Conservation (phyloP, 2,888 invertebrate genomes). For the Aleiodes alternator region DNA sequence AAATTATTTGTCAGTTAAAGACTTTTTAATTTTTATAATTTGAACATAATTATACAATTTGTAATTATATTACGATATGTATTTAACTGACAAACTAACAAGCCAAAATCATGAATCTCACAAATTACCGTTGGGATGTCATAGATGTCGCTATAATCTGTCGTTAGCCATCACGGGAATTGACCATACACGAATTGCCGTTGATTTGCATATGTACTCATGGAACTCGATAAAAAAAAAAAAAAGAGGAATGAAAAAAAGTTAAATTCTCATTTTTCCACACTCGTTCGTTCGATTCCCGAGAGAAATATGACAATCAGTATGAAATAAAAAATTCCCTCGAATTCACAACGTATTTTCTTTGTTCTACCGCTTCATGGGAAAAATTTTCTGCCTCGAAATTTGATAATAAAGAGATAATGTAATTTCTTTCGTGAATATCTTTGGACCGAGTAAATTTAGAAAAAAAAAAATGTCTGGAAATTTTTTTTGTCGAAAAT, state of each 20-base stretch:
- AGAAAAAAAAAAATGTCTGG: no score
- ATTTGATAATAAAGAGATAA: no score
- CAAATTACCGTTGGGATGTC: conserved; percentile 4
- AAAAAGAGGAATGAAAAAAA: background rate
- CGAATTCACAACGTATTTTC: background rate
- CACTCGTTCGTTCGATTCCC: background rate
- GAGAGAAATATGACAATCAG: conserved; percentile 7
- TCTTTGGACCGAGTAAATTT: no score
- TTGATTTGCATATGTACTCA: conserved; percentile 15
- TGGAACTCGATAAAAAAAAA: background rate
- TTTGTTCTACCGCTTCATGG: background rate
- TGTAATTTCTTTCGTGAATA: no score
- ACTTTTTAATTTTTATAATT: background rate
- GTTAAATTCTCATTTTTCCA: background rate
- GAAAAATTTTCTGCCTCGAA: no score
- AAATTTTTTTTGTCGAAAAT: no score
- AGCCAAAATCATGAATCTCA: conserved; percentile 14
- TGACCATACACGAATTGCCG: conserved; percentile 1
- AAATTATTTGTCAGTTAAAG: no score
- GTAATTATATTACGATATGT: background rate
- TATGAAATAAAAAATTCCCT: conserved; percentile 1
- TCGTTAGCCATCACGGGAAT: conserved; percentile 17
- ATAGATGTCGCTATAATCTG: conserved; percentile 22
- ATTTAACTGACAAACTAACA: conserved; percentile 12
- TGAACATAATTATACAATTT: background rate